A percentile compares a stretch with the other conserved stretches of the same genome.
Conservation (phyloP, 2,888 invertebrate species). For the Galerucella nymphaeae region DNA sequence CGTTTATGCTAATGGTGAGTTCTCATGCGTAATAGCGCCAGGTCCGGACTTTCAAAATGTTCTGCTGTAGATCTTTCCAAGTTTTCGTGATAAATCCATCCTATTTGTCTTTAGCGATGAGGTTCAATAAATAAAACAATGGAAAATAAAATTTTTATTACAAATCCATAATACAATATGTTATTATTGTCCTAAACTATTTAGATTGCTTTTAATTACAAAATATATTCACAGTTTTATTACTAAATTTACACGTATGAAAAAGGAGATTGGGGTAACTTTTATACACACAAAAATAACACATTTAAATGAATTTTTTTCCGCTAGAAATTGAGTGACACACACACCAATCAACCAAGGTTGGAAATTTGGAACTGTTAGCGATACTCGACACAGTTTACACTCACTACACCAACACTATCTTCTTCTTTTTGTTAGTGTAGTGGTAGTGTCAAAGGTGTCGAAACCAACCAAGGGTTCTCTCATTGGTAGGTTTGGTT, state of each 20-base stretch:
- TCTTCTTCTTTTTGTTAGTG: too few relatives aligned
- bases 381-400: too few relatives aligned
- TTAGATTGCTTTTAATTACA: conserved; percentile 40
- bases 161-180: conserved; percentile 19
- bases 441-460: too few relatives aligned
- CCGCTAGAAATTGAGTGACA: background rate
- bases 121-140: background rate
- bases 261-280: conserved; percentile 29
- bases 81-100: background rate
- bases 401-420: too few relatives aligned
- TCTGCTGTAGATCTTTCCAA: background rate
- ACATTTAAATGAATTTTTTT: background rate
- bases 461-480: too few relatives aligned
- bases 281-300: conserved; percentile 12
- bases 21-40: too few relatives aligned
- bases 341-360: too few relatives aligned
- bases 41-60: too few relatives aligned
- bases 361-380: too few relatives aligned
- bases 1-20: too few relatives aligned
- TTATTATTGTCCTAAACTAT: conserved; percentile 32
- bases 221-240: conserved; percentile 41
- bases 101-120: background rate
- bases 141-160: conserved; percentile 20
- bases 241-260: conserved; percentile 21
- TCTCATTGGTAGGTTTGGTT: too few relatives aligned